A percentile compares a stretch with the other conserved stretches of the same genome.
phyloP scores from a whole-genome alignment of 1,140 invertebrate species.

The Halotydeus destructor region DNA sequence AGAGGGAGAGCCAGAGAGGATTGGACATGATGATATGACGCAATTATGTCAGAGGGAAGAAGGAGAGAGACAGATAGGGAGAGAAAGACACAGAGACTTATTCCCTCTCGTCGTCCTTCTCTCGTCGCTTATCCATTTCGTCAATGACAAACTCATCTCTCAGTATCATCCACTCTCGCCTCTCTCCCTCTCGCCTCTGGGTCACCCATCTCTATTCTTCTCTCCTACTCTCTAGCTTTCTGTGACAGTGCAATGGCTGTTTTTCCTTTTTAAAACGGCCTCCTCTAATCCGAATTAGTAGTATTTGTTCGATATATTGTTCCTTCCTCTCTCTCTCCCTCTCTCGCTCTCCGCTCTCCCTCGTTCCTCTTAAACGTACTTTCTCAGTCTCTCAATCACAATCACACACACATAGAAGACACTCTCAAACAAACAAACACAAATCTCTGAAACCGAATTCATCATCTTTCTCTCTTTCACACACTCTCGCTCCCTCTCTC shows the following conservation, averaged over 20 bases:
- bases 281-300: no score
- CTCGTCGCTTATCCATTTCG: not conserved
- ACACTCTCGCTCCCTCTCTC: not conserved
- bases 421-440: not conserved
- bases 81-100: not conserved
- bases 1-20: not conserved
- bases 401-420: not conserved
- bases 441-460: not conserved
- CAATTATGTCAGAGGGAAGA: not conserved
- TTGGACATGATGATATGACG: not conserved
- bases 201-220: not conserved
- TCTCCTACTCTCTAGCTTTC: not conserved
- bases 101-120: not conserved
- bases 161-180: not conserved
- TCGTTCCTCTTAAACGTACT: not conserved
- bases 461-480: not conserved
- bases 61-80: not conserved
- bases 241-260: no score
- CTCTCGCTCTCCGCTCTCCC: not conserved
- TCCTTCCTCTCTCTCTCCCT: not conserved
- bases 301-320: not conserved
- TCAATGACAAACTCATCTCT: not conserved
- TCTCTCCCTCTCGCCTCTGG: not conserved
- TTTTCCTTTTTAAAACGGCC: no score
- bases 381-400: not conserved